A percentile compares a stretch with the other conserved stretches of the same genome.
These are phyloP conservation scores for Andinoacara biseriatus DNA, from an alignment of 2,113 vertebrate genomes.

Conservation along the genomic window DNA sequence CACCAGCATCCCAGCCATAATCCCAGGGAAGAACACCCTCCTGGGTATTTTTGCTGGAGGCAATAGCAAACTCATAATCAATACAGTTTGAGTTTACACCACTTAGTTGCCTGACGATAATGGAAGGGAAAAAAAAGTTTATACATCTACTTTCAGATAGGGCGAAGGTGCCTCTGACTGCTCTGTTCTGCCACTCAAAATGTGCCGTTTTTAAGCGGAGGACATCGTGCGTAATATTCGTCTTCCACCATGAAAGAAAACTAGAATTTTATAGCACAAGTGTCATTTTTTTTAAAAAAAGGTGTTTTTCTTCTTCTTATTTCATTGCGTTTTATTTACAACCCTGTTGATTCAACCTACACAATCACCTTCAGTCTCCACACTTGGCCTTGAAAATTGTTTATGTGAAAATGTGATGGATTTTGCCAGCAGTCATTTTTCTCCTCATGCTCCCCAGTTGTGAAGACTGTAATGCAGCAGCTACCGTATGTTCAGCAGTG, in stretches of 20 bases:
- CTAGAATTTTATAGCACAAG: not conserved
- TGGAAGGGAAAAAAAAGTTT: not conserved
- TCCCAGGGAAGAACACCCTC: slow-evolving; percentile 44
- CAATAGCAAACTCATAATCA: slow-evolving; percentile 58
- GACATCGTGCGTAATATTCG: not conserved
- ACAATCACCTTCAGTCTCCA: slow-evolving; percentile 18
- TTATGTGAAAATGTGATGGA: not conserved
- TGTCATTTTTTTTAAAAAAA: not conserved
- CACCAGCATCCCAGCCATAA: slow-evolving; percentile 42
- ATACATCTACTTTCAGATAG: slow-evolving; percentile 20
- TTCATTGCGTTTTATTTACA: too few species aligned
- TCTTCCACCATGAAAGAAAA: not conserved
- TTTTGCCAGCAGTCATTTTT: not conserved
- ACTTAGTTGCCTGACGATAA: slow-evolving; percentile 30
- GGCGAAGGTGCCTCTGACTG: not conserved
- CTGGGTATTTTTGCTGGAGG: slow-evolving; percentile 50
- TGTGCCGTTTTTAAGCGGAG: not conserved
- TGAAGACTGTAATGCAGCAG: not conserved
- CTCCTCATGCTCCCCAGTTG: not conserved
- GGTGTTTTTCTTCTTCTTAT: not conserved
- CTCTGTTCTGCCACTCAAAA: not conserved
- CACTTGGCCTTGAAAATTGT: accelerated
- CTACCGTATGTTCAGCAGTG: not conserved
- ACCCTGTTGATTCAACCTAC: not conserved
- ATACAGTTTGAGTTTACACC: slow-evolving; percentile 36